Conservation (phyloP, 2,797 vertebrate genomes). For the Spinus olivaceus region DNA sequence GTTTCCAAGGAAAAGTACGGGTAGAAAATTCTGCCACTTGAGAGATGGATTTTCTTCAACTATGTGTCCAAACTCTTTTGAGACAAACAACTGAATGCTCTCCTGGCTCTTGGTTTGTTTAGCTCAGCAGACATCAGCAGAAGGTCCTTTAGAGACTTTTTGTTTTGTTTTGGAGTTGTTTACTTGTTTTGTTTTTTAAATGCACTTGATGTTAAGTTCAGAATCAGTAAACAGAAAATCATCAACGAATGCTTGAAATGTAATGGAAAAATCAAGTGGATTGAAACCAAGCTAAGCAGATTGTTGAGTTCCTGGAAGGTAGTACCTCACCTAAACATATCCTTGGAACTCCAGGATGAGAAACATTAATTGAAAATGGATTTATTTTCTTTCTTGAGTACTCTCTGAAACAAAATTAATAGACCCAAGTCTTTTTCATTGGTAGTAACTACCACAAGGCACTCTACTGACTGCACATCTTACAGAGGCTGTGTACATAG, state of each 20-base stretch:
- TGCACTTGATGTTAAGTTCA: neutral
- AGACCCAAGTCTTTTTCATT: neutral
- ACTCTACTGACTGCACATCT: neutral
- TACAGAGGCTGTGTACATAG: neutral
- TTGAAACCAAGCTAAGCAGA: neutral
- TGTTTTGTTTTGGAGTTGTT: neutral
- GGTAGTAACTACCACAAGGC: neutral
- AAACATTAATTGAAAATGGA: constrained; percentile 13
- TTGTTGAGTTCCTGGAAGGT: constrained; percentile 5
- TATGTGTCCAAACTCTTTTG: neutral
- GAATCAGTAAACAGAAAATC: neutral
- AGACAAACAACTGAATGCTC: neutral
- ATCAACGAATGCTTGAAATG: neutral
- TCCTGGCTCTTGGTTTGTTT: neutral
- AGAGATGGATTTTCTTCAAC: neutral
- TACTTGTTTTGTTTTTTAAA: neutral
- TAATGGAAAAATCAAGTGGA: neutral
- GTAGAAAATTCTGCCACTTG: neutral
- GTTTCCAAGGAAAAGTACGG: neutral
- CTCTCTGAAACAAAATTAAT: neutral
- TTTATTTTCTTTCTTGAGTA: neutral
- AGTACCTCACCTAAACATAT: constrained; percentile 13
- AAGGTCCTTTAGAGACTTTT: neutral
- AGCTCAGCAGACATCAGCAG: neutral
- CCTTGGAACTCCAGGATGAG: constrained; percentile 21